Evolutionary conservation across 1,140 invertebrate species (phyloP).

Genomic region (Anastrepha obliqua): DNA sequence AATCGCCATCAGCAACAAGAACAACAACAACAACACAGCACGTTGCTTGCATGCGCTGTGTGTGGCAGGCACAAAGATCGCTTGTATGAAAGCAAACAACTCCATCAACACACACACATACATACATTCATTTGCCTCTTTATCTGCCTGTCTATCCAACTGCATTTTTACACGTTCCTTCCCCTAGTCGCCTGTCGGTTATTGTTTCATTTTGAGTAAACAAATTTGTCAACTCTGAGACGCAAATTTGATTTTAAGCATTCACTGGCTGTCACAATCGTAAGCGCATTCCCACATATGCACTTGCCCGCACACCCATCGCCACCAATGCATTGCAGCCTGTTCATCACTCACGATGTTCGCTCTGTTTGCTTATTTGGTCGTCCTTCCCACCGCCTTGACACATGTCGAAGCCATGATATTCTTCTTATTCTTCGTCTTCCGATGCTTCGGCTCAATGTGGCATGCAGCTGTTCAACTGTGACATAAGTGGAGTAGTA

Average conservation of each 20-base stretch:
- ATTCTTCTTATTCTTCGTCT: constrained; percentile 28
- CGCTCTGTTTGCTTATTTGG: background rate
- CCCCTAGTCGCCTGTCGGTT: background rate
- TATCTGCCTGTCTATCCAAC: background rate
- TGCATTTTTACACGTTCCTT: background rate
- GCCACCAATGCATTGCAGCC: background rate
- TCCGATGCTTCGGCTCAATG: background rate
- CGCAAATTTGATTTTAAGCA: constrained; percentile 47
- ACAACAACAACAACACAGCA: background rate
- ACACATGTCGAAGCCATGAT: constrained; percentile 18
- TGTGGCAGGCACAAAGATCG: background rate
- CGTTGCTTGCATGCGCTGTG: background rate
- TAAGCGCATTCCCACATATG: background rate
- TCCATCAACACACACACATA: background rate
- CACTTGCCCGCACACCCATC: background rate
- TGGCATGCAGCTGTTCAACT: background rate
- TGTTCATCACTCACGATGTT: background rate
- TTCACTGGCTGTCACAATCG: constrained; percentile 35
- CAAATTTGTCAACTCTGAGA: constrained; percentile 37
- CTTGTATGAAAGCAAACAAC: background rate
- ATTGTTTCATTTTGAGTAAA: constrained; percentile 20
- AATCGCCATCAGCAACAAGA: background rate
- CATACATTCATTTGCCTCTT: background rate
- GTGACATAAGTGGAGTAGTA: background rate
- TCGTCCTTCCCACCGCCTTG: background rate